Base-by-base conservation (phyloP, 2,888 invertebrate genomes). In the Calameuta pallipes region DNA sequence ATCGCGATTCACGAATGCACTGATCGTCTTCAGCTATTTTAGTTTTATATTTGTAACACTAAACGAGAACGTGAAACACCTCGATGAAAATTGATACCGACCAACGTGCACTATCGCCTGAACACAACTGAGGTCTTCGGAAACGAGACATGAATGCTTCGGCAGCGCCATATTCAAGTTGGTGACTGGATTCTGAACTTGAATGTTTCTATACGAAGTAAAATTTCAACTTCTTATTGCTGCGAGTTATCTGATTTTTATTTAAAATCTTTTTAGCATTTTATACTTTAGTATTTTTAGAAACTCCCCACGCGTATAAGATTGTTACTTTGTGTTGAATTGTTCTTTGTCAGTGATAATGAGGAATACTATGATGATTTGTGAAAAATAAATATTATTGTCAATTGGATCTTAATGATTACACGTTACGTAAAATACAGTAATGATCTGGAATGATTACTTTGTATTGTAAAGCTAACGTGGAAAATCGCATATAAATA, bases 41-140 rank as follows among this genome's bases (percentile, higher is more conserved):
- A 56, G 23, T 56, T 56, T 56, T 56, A 56, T 56, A 6, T 56
- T 56, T 9, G 23, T 56, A 56, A 23, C 56, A 56, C 23, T 56
- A 56, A 56, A 56, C 56, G 56, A 56, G 23, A 56, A 56, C 56
- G 23, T 23, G 56, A 56, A 56, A 9, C 56, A 56, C 56, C 23
- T 56, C 23, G 9, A 56, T 9, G 23, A 23, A 56, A 56, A 56
- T 56, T 56, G 9, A 30, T 76, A 33, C 35, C 80, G 56, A 79
- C 78, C 78, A 77, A 41, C 78, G 34, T 76, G 79, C 81, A 80
- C 82, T 76, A 3, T 76, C 80, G 83, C 80, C 86, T 85, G 83
- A 84, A 87, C 88, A 89, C 87, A 89, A 88, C 88, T 88, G 89
- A 86, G 81, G 77, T 78, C 80, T 79, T 78, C 69, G 30, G 30